Base-by-base conservation (phyloP, 92 coral and sea anemone species). In the Heteractis magnifica region DNA sequence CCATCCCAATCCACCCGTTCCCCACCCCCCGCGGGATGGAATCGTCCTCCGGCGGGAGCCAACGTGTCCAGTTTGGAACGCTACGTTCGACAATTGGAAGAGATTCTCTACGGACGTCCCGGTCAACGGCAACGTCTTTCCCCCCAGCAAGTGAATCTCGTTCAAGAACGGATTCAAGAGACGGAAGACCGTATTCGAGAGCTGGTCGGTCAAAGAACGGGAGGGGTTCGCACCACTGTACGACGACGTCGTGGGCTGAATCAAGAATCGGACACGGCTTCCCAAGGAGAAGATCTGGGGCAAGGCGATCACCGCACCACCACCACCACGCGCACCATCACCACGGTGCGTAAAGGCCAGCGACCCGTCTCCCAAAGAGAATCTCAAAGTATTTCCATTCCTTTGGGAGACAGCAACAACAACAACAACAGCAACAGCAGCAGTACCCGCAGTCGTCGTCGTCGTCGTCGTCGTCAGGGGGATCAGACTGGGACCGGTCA, bases 281-380 rank as follows among this genome's bases (percentile, higher is more conserved):
- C 51, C 15, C 3, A 26, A 9, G 0, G 76, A 1, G 51, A 71
- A 71, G 15, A 48, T 26, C 51, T 71, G 7, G 76, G 76, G 4
- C n/a, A 8, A 12, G 76, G 76, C 4, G 76, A 71, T 15, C 76
- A 71, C 18, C 76, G 76, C 0, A 71, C 76, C 50, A 71, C 76
- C 1, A 79, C 82, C 74, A 79, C 82, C 9, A 79, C 82, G 3
- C 82, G 82, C 15, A 79, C 82, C 49, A 79, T 18, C 3, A 71
- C 76, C 16, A 71, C 76, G 49, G 76, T 71, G 5, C 76, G 76
- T 14, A 9, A 15, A 14, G 76, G 76, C 0, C 49, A 71, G 7
- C 51, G 76, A 4, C 76, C 76, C 9, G 0, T 23, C 6, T 26
- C 76, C 6, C 51, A 34, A 23, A 41, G 76, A 2, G 16, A 23